Evolutionary conservation across 2,113 vertebrate genomes (phyloP), one percentile per base, ranked within the genome.

Genomic region (Brachirus orientalis): DNA sequence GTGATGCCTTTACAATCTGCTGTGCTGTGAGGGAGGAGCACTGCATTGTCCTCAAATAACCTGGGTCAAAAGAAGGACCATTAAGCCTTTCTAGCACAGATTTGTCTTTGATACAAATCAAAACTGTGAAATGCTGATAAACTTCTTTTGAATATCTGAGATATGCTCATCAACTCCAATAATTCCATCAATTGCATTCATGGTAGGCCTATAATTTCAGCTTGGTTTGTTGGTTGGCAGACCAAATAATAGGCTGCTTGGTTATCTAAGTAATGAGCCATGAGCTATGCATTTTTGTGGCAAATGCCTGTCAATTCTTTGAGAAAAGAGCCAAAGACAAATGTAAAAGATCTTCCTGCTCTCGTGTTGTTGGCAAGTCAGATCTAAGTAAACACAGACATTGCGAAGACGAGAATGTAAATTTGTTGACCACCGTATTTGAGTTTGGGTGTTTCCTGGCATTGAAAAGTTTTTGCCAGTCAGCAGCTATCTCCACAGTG

Each of bases 141-240:
- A 67, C 45, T 13, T 13, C 45, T 13, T 13, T 54, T 37, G 43
- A 37, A 11, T 56, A 71, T 1, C 13, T 17, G 1, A 17, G 53
- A 72, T 63, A 37, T 54, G 33, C 63, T 69, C 20, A 50, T 65
- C 28, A 60, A 28, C 13, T 48, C 48, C 19, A 56, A 46, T 19
- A 10, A 1, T 61, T 71, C 16, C 19, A 51, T 38, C 9, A 1
- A 28, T 56, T 61, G 55, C 20, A 62, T 47, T 1, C 6, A 19
- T 75, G 16, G 8, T 57, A 73, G 67, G 38, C 67, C 68, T 73
- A 17, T 78, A 52, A 85, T 87, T 87, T 79, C 41, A 69, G 58
- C 37, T 38, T n/a, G 50, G 18, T 45, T 68, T 75, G 45, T 72
- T 11, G 35, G 63, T 45, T 69, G 37, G 33, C 46, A 59, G 60